Base-by-base conservation (phyloP, 2,888 invertebrate genomes). In the Holacanthella duospinosa region DNA sequence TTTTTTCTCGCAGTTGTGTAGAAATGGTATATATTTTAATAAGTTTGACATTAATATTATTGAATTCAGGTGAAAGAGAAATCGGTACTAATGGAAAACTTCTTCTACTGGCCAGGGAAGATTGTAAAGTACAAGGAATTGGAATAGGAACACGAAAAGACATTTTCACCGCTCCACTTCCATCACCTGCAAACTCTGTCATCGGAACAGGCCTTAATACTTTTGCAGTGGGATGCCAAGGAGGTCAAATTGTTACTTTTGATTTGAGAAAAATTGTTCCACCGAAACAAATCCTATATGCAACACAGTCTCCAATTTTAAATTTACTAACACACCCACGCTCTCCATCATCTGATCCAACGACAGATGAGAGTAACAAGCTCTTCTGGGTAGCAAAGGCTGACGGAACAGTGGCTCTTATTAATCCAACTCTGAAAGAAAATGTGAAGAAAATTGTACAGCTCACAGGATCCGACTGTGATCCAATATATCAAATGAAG, bases 391-490 rank as follows among this genome's bases (percentile, higher is more conserved):
- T 69, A 19, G 60, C 63, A 2, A 72, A 72, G 55, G 60, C 62
- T n/a, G 72, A 72, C 55, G 72, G 72, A 21, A 69, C 68, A 1
- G 56, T 61, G 24, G 60, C 65, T 16, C 61, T 72, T 24, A 65
- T 72, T 12, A 72, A 70, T 59, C 69, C 70, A 6, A 61, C 60
- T n/a, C 57, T 60, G 27, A 53, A 60, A 24, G 16, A 59, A 21
- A 63, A 63, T 16, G 53, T 29, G 12, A 60, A 63, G 24, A 63
- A 60, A 60, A 59, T 68, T 60, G 61, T 70, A 25, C 83, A 84
- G 65, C 76, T 87, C n/a, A 85, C 85, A 6, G 87, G 87, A 0
- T 79, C 86, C 0, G 84, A 87, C 73, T 84, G 82, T 75, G 87
- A 87, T 73, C 85, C 86, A 0, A 80, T 88, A 21, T 82, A 86